These are phyloP conservation scores for Atractosteus spatula DNA, from an alignment of 2,113 vertebrate species.

Conservation along the genomic window DNA sequence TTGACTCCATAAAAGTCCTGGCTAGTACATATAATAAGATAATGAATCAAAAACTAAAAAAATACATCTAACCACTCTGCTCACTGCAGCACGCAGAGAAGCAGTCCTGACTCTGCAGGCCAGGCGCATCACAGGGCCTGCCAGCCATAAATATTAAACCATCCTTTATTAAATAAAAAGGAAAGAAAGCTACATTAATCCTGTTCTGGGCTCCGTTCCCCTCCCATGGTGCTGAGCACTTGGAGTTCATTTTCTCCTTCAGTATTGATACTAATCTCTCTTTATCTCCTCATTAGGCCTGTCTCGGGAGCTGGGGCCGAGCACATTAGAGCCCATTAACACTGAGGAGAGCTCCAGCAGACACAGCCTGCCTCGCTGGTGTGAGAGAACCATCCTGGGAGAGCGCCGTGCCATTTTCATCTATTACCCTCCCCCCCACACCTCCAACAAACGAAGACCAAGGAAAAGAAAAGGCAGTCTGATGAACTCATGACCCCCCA, in stretches of 20 bases:
- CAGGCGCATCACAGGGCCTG: background rate
- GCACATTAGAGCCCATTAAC: conserved; percentile 8
- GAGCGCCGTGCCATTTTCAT: too few relatives aligned
- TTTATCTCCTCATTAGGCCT: conserved; percentile 2
- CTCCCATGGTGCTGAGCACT: background rate
- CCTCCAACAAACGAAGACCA: too few relatives aligned
- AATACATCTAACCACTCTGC: background rate
- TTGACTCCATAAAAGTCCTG: too few relatives aligned
- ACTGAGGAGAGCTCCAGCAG: background rate
- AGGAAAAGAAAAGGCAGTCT: too few relatives aligned
- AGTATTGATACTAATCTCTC: conserved; percentile 14
- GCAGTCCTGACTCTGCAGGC: background rate
- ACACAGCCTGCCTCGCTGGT: background rate
- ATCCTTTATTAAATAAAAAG: conserved; percentile 6
- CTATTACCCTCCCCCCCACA: too few relatives aligned
- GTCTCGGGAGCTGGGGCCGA: background rate
- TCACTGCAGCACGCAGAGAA: background rate
- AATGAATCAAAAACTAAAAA: too few relatives aligned
- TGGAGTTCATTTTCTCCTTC: conserved; percentile 1
- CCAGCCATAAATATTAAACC: conserved; percentile 1
- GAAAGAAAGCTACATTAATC: conserved; percentile 5
- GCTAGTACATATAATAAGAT: too few relatives aligned
- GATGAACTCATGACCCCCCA: too few relatives aligned
- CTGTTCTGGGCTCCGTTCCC: background rate
- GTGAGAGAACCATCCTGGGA: background rate